These are phyloP conservation scores for Drosophila hawaiiensis DNA, from an alignment of 2,888 invertebrate species.

Conservation along the genomic window DNA sequence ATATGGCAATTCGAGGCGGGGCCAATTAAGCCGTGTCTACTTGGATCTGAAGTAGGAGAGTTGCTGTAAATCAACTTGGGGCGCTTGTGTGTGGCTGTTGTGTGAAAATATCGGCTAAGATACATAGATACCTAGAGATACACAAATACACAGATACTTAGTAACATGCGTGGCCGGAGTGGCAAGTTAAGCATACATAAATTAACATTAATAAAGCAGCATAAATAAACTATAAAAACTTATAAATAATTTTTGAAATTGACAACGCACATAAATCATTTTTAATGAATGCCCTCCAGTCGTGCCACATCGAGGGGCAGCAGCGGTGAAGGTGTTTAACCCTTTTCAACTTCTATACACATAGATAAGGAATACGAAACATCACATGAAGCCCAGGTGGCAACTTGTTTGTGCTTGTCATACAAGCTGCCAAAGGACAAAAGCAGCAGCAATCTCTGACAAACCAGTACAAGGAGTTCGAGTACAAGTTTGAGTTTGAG, in stretches of 20 bases:
- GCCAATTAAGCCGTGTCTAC: constrained; percentile 69
- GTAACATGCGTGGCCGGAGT: constrained; percentile 61
- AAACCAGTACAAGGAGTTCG: constrained; percentile 12
- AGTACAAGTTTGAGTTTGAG: neutral
- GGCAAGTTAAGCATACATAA: constrained; percentile 74
- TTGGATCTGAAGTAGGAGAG: constrained; percentile 5
- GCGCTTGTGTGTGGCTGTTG: constrained; percentile 33
- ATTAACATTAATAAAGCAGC: constrained; percentile 76
- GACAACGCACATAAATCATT: constrained; percentile 73
- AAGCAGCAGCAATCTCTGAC: neutral
- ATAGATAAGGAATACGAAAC: neutral
- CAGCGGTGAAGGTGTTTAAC: constrained; percentile 44
- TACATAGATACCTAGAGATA: constrained; percentile 23
- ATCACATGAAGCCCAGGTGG: constrained; percentile 9
- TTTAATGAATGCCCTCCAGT: constrained; percentile 64
- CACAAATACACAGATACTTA: constrained; percentile 7
- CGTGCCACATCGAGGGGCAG: constrained; percentile 31
- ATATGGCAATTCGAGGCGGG: constrained; percentile 69
- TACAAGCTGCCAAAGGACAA: constrained; percentile 15
- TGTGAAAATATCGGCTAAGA: constrained; percentile 56
- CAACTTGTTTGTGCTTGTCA: constrained; percentile 44
- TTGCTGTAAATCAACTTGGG: constrained; percentile 74
- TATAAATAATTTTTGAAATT: constrained; percentile 63
- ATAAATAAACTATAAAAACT: constrained; percentile 57
- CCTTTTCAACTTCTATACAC: constrained; percentile 24